phyloP scores from a whole-genome alignment of 2,797 vertebrate genomes.

The Spondyliosoma cantharus region DNA sequence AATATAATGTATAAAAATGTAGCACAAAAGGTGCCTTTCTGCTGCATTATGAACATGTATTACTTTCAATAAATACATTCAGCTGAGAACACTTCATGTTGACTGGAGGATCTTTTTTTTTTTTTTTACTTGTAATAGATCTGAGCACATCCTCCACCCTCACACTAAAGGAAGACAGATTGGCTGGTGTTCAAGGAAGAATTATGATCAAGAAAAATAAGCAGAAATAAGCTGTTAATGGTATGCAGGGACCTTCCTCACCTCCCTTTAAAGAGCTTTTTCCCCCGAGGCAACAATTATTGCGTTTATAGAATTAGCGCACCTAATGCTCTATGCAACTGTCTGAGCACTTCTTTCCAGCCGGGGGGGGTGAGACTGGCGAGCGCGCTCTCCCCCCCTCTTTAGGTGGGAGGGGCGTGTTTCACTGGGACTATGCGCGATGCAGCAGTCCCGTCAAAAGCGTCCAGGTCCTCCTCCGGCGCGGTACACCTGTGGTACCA shows the following conservation, averaged over 20 bases:
- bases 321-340: not conserved
- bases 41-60: not conserved
- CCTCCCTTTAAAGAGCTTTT: not conserved
- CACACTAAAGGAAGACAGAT: not conserved
- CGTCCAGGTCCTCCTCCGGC: slow-evolving; percentile 47
- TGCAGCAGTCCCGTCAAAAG: slow-evolving; percentile 68
- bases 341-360: not conserved
- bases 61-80: not conserved
- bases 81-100: not conserved
- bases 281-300: too few relatives aligned
- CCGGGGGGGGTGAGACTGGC: slow-evolving; percentile 54
- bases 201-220: not conserved
- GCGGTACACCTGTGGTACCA: slow-evolving; percentile 52
- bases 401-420: slow-evolving; percentile 76
- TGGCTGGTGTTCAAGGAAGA: not conserved
- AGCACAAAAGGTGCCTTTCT: not conserved
- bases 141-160: not conserved
- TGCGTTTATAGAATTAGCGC: not conserved
- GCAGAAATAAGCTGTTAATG: not conserved
- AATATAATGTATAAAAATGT: not conserved
- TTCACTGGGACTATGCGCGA: slow-evolving; percentile 61
- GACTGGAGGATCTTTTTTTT: too few relatives aligned
- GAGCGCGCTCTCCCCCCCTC: slow-evolving; percentile 45
- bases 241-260: not conserved
- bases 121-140: not conserved